These are phyloP conservation scores for Metallyticus violacea DNA, from an alignment of 2,888 invertebrate species.

Conservation along the genomic window DNA sequence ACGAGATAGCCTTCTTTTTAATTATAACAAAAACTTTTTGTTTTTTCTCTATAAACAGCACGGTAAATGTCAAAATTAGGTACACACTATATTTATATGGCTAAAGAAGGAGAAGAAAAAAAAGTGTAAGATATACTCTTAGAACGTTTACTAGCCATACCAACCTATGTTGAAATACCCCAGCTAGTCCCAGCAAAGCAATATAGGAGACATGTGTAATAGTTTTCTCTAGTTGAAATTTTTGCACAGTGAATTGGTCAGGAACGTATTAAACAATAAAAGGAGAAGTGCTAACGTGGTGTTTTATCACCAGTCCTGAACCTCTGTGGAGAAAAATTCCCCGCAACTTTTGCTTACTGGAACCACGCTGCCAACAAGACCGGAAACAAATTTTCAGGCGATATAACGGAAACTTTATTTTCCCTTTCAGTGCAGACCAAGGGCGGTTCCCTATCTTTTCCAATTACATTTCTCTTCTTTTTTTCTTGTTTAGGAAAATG, in stretches of 20 bases:
- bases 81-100: too few species aligned
- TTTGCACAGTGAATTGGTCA: neutral
- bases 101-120: too few species aligned
- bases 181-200: too few species aligned
- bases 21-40: too few species aligned
- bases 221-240: too few species aligned
- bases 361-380: neutral
- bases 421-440: neutral
- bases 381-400: slow-evolving; percentile 1
- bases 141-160: too few species aligned
- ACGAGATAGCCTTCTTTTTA: too few species aligned
- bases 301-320: neutral
- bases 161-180: too few species aligned
- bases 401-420: neutral
- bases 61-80: too few species aligned
- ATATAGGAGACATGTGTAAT: too few species aligned
- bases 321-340: neutral
- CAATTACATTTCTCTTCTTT: neutral
- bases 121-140: too few species aligned
- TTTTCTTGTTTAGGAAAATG: neutral
- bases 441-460: neutral
- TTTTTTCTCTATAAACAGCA: too few species aligned
- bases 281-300: neutral
- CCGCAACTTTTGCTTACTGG: neutral
- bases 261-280: neutral